Conservation (phyloP, 2,888 invertebrate genomes). For the Monoplex corrugatus region DNA sequence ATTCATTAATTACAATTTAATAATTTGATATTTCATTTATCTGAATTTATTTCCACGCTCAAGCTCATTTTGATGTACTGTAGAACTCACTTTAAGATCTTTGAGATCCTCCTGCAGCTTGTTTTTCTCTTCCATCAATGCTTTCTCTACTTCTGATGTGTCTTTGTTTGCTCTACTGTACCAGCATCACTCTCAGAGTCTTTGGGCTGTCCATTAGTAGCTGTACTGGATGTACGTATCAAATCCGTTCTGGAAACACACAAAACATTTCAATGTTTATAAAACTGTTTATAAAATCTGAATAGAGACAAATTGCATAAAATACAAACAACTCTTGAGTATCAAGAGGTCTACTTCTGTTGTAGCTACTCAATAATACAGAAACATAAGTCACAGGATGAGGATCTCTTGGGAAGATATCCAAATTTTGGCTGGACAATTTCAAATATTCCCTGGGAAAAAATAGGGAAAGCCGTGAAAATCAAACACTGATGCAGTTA, state of each 20-base stretch:
- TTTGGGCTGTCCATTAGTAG: slow-evolving; percentile 26
- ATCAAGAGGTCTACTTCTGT: background rate
- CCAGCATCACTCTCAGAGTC: background rate
- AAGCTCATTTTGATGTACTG: no score
- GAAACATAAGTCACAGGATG: background rate
- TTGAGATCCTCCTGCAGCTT: slow-evolving; percentile 45
- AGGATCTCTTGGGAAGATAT: background rate
- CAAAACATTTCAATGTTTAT: background rate
- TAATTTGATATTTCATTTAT: no score
- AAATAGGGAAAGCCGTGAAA: no score
- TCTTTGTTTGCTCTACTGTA: background rate
- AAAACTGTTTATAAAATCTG: background rate
- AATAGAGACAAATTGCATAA: background rate
- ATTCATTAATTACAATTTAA: no score
- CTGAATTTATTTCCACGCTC: no score
- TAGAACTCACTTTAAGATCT: slow-evolving; percentile 40
- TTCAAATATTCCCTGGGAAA: background rate
- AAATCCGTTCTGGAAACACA: slow-evolving; percentile 4
- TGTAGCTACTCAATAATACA: background rate
- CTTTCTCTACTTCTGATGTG: slow-evolving; percentile 39
- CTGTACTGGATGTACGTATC: slow-evolving; percentile 25
- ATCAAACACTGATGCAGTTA: no score
- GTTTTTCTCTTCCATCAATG: slow-evolving; percentile 33
- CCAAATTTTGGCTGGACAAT: background rate
- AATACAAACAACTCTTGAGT: background rate